Evolutionary conservation across 2,797 vertebrate species (phyloP), one percentile per base, ranked within the genome.

Genomic region (Benthosema pterotum): DNA sequence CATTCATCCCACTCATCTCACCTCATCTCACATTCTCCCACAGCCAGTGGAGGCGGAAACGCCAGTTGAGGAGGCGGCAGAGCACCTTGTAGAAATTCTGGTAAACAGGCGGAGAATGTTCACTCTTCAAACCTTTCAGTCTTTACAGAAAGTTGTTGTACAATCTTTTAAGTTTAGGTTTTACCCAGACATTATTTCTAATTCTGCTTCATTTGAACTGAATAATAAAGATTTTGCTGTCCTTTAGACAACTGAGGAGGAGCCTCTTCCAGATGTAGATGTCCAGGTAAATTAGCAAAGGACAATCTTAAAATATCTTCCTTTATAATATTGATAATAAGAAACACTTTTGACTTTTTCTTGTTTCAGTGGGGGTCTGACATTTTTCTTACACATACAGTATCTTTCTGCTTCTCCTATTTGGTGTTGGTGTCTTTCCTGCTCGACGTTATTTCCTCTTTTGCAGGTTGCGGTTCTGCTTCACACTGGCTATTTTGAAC

Each of bases 221-320:
- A 63, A 15, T n/a, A 15, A 56, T 42, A 57, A 70, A 72, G 57
- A 47, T 14, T 68, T 71, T 77, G 65, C 72, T 74, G 78, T 58
- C 74, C 76, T 75, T 56, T 84, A 91, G 89, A 65, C 75, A 65
- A 69, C 65, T 62, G 77, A 80, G 63, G 83, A 74, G 52, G 67
- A 45, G 62, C 69, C 73, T 65, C 55, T 75, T 54, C 57, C 80
- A 50, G 74, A 62, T 59, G 82, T 83, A 63, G 83, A 83, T 69
- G 65, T 51, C 22, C 78, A 91, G 91, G 89, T 90, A 87, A 86
- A 84, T 63, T 54, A 65, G 60, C 69, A 68, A 70, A 64, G 56
- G 14, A 68, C 58, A 69, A 63, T 43, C 32, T 63, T 13, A 11
- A 13, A 42, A 14, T 47, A 1, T 16, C 50, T 13, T 25, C 15